phyloP scores from a whole-genome alignment of 2,113 vertebrate genomes.

The Anhinga anhinga region DNA sequence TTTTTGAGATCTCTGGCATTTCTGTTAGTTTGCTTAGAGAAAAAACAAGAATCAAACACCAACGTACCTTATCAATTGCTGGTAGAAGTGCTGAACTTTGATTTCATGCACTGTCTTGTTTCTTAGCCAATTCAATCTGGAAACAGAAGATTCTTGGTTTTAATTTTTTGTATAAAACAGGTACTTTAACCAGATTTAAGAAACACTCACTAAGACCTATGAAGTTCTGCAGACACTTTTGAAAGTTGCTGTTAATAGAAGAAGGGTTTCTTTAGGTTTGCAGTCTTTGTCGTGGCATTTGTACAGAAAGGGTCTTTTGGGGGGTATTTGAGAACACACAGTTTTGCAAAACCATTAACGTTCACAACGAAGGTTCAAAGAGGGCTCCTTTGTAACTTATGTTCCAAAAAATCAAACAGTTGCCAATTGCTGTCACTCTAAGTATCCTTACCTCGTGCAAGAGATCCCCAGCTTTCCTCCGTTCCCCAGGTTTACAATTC shows the following conservation, averaged over 20 bases:
- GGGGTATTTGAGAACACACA: background rate
- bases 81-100: constrained; percentile 85
- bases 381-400: background rate
- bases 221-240: background rate
- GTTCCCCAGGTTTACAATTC: constrained; percentile 86
- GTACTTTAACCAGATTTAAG: background rate
- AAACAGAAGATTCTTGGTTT: background rate
- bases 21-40: background rate
- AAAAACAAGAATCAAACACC: background rate
- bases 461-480: constrained; percentile 85
- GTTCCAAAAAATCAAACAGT: background rate
- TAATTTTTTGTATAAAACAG: background rate
- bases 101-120: constrained; percentile 79
- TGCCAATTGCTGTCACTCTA: background rate
- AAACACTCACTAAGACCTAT: background rate
- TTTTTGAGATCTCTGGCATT: background rate
- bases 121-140: constrained; percentile 80
- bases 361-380: background rate
- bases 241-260: background rate
- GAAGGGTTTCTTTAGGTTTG: background rate
- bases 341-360: background rate
- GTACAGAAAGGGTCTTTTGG: background rate
- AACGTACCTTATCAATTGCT: constrained; percentile 84
- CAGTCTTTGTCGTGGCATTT: background rate
- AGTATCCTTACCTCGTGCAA: constrained; percentile 81